Conservation (phyloP, 1,140 invertebrate genomes). For the Apis cerana region DNA sequence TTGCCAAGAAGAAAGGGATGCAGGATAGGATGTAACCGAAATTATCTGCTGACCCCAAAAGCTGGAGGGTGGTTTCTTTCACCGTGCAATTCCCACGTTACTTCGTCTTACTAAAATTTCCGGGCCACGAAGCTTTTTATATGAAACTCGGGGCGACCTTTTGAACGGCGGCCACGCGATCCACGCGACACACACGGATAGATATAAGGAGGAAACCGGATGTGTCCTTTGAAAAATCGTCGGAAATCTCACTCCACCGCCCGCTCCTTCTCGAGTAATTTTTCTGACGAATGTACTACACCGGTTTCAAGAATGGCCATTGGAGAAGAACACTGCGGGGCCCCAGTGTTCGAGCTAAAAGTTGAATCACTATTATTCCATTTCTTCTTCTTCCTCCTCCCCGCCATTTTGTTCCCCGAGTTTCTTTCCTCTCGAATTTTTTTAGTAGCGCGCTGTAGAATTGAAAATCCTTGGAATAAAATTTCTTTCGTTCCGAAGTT, state of each 20-base stretch:
- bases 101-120: conserved; percentile 49
- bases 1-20: too few relatives aligned
- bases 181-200: conserved; percentile 29
- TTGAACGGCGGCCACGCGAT: conserved; percentile 48
- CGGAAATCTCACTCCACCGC: background rate
- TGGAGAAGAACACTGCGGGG: conserved; percentile 14
- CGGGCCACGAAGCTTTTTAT: conserved; percentile 48
- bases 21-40: background rate
- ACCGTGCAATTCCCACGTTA: conserved; percentile 17
- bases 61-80: conserved; percentile 23
- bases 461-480: too few relatives aligned
- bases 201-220: conserved; percentile 42
- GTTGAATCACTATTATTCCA: too few relatives aligned
- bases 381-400: background rate
- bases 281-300: conserved; percentile 49
- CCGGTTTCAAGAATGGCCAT: conserved; percentile 43
- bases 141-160: conserved; percentile 8
- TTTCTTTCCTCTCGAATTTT: background rate
- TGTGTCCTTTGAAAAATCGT: conserved; percentile 61
- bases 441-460: background rate
- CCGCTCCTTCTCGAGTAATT: conserved; percentile 44
- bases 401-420: background rate
- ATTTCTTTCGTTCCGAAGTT: too few relatives aligned
- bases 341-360: background rate
- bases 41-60: conserved; percentile 44